Conservation (phyloP, 2,888 invertebrate species). For the Rhopalosiphum nymphaeae region DNA sequence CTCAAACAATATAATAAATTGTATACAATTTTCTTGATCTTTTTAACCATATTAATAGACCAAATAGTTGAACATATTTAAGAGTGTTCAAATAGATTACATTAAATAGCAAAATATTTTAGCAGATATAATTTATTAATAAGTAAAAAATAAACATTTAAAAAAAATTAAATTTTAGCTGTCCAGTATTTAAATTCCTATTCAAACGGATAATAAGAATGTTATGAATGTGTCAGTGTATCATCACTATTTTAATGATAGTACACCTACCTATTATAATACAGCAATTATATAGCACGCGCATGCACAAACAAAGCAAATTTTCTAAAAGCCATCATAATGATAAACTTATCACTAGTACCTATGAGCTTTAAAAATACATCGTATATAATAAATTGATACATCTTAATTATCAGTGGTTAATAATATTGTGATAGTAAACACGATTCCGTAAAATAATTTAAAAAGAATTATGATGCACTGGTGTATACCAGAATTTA, state of each 20-base stretch:
- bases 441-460: background rate
- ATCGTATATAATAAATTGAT: background rate
- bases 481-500: background rate
- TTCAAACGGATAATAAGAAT: background rate
- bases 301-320: background rate
- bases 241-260: background rate
- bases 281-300: too few species aligned
- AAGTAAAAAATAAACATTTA: background rate
- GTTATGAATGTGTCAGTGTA: too few species aligned
- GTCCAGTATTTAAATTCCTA: background rate
- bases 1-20: background rate
- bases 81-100: too few species aligned
- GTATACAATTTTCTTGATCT: too few species aligned
- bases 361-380: background rate
- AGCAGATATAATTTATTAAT: background rate
- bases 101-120: too few species aligned
- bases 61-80: too few species aligned
- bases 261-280: too few species aligned
- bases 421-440: background rate
- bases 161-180: background rate
- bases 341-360: background rate
- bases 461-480: background rate
- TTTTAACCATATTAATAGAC: too few species aligned
- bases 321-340: background rate
- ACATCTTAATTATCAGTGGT: too few species aligned